Evolutionary conservation across 2,888 invertebrate genomes (phyloP), one percentile per base, ranked within the genome.

Genomic region (Aspidapion aeneum): DNA sequence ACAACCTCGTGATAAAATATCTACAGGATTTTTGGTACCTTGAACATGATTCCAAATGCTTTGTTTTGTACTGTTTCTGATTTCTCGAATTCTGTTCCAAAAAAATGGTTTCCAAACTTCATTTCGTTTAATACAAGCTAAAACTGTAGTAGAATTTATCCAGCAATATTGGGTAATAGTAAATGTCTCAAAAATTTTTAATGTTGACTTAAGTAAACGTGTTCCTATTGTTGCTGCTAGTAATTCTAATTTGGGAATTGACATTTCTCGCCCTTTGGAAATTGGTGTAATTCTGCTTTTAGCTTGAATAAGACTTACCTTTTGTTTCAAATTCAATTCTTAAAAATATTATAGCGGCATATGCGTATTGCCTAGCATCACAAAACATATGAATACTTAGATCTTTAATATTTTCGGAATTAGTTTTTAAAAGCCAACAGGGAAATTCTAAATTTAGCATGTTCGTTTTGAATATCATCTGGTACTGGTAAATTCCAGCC

Each of bases 141-240:
- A 35, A 0, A 71, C 73, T 1, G 71, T 73, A 7, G 69, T 64
- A 0, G 73, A 73, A 55, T 74, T 74, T 52, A 65, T 71, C 74
- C 74, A 75, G 57, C 58, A 35, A 35, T 35, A 35, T 12, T 7
- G 12, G 3, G 3, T 12, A 3, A 12, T 35, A 7, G 35, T 35
- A 35, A 35, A 35, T 35, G 12, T 35, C 35, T 35, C 12, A 67
- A 59, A 58, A 61, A 18, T 18, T 35, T 51, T 60, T 52, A 35
- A 57, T 18, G 5, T 60, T 21, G 17, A 50, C 20, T 51, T 20
- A 57, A 50, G 63, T 55, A 65, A 63, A 51, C 65, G 57, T 54
- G 58, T 57, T 16, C 64, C 63, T 50, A 66, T 64, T 7, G 57
- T 50, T 1, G 66, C 68, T 16, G 62, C 64, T 20, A 67, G 50